A percentile compares a stretch with the other conserved stretches of the same genome.
These are phyloP conservation scores for Plutella xylostella DNA, from an alignment of 2,888 invertebrate species.

Conservation along the genomic window DNA sequence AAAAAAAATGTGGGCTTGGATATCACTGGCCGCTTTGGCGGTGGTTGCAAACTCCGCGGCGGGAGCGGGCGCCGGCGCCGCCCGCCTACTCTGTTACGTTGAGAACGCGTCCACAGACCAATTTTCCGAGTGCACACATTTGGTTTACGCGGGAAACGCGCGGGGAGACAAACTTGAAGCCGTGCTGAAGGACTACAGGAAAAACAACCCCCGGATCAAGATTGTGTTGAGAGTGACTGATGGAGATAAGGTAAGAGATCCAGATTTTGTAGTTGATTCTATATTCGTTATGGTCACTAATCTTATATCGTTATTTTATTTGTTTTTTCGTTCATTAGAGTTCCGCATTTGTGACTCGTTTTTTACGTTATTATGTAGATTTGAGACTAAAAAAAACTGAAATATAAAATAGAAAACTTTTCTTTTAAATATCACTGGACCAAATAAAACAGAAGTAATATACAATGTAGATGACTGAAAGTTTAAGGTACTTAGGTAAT, in stretches of 20 bases:
- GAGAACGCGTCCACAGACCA: conserved; percentile 37
- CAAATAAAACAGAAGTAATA: too few species aligned
- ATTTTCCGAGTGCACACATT: conserved; percentile 61
- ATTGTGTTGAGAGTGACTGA: conserved; percentile 66
- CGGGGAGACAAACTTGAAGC: conserved; percentile 53
- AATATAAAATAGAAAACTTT: too few species aligned
- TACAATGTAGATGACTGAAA: too few species aligned
- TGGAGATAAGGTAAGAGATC: conserved; percentile 70
- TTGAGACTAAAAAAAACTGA: too few species aligned
- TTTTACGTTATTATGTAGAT: too few species aligned
- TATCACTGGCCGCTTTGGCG: conserved; percentile 38
- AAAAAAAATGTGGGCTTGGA: conserved; percentile 49
- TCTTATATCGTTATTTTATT: too few species aligned
- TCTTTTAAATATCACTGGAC: too few species aligned
- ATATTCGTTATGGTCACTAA: too few species aligned
- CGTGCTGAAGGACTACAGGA: conserved; percentile 58
- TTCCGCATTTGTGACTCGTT: too few species aligned
- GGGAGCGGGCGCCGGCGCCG: conserved; percentile 56
- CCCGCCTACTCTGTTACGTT: conserved; percentile 58
- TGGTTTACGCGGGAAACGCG: conserved; percentile 56
- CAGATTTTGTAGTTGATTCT: too few species aligned
- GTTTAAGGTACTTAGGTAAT: too few species aligned
- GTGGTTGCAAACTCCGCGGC: conserved; percentile 28
- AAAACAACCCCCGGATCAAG: conserved; percentile 60
- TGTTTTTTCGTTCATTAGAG: too few species aligned